Evolutionary conservation across 2,113 vertebrate species (phyloP), one percentile per base, ranked within the genome.

Genomic region (Ctenomys sociabilis): DNA sequence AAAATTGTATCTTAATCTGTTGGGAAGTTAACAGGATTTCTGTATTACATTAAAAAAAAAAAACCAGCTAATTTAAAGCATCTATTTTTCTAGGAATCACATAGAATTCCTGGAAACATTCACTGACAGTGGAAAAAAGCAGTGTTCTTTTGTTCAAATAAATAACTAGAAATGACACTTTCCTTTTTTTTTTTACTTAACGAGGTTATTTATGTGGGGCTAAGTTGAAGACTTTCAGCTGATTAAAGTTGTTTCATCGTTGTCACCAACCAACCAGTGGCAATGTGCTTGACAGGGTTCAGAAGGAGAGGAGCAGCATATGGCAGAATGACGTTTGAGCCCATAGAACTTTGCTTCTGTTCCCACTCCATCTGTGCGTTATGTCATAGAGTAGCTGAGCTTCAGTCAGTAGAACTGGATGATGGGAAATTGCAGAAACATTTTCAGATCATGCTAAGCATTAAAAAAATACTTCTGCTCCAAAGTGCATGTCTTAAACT

Each of bases 21-120:
- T 7, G 1, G 32, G 11, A 26, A 82, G 75, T 95, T 85, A 78
- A 96, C 63, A 40, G 64, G 45, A 78, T 77, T 90, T 90, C 63
- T 49, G 8, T 54, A 13, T 86, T 85, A 85, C 40, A 92, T 73
- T n/a, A n/a, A n/a, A n/a, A n/a, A n/a, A n/a, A n/a, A 49, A 73
- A 70, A 88, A 72, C 30, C 54, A 40, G 57, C 80, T 92, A 92
- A 82, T 80, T 85, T 83, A 54, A 82, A 70, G 57, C 37, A 64
- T 17, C 91, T 77, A 22, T 5, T 73, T 96, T 91, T 92, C 52
- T 26, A 32, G 52, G 45, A 78, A 57, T 77, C 72, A 73, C 52
- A 63, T 13, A 91, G 82, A 88, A 94, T 97, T 95, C 28, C 85
- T 92, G 45, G 85, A 93, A 96, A 92, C 88, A 80, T 85, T 85